Conservation (phyloP, 2,888 invertebrate genomes). For the Tetragnatha montana region DNA sequence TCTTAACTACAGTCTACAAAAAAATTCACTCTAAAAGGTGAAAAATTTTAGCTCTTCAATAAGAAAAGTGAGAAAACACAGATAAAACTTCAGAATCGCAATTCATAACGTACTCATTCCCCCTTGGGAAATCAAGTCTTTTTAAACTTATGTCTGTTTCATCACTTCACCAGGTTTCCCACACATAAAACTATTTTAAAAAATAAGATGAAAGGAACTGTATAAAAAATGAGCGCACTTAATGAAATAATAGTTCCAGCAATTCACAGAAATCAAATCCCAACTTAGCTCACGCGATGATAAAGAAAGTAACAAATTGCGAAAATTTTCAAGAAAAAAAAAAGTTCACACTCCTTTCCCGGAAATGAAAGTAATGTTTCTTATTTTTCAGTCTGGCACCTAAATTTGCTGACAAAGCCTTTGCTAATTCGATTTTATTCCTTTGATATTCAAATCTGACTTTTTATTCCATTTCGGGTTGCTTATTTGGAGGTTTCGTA, state of each 20-base stretch:
- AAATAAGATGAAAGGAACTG: background rate
- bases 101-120: too few species aligned
- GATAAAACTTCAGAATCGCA: too few species aligned
- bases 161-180: too few species aligned
- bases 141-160: too few species aligned
- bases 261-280: background rate
- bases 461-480: background rate
- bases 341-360: background rate
- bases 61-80: too few species aligned
- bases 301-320: background rate
- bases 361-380: background rate
- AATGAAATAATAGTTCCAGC: background rate
- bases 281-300: background rate
- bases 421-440: background rate
- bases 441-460: background rate
- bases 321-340: background rate
- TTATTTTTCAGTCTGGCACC: background rate
- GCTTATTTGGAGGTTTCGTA: background rate
- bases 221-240: background rate
- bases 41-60: too few species aligned
- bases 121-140: too few species aligned
- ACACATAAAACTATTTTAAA: too few species aligned
- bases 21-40: too few species aligned
- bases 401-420: background rate
- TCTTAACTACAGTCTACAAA: too few species aligned